These are phyloP conservation scores for Andrena fulva DNA, from an alignment of 2,888 invertebrate species.

Conservation along the genomic window DNA sequence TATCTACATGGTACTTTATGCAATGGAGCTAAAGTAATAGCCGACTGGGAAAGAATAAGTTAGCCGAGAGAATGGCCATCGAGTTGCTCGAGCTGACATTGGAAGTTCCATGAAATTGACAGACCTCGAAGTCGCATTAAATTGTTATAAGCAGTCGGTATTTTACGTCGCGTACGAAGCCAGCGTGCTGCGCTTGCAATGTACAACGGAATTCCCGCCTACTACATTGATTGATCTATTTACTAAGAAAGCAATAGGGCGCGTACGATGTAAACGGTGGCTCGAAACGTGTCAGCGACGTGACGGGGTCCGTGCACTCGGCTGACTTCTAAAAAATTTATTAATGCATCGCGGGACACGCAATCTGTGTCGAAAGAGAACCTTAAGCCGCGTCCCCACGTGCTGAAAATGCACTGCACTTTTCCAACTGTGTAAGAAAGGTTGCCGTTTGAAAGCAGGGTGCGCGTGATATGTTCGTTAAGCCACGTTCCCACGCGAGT, in stretches of 20 bases:
- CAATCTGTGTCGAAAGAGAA: slow-evolving; percentile 46
- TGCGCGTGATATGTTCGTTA: background rate
- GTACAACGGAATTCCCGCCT: slow-evolving; percentile 20
- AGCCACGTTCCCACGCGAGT: background rate
- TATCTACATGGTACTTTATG: no score
- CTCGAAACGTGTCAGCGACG: slow-evolving; percentile 45
- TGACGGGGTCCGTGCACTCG: slow-evolving; percentile 48
- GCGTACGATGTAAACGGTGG: slow-evolving; percentile 34
- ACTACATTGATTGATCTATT: slow-evolving; percentile 57
- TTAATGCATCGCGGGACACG: slow-evolving; percentile 51
- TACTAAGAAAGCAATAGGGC: slow-evolving; percentile 42
- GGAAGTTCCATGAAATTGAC: slow-evolving; percentile 2
- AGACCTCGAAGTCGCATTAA: slow-evolving; percentile 30
- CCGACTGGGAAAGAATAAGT: background rate
- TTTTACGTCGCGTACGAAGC: slow-evolving; percentile 6
- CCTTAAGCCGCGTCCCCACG: background rate
- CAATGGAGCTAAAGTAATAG: background rate
- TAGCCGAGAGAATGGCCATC: background rate
- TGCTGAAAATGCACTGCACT: background rate
- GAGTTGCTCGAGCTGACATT: slow-evolving; percentile 5
- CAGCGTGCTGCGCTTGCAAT: background rate
- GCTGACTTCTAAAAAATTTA: slow-evolving; percentile 64
- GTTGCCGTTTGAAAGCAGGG: background rate
- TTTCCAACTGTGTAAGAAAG: background rate
- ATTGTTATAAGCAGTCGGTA: slow-evolving; percentile 7